Base-by-base conservation (phyloP, 1,140 invertebrate genomes). In the Arion vulgaris region DNA sequence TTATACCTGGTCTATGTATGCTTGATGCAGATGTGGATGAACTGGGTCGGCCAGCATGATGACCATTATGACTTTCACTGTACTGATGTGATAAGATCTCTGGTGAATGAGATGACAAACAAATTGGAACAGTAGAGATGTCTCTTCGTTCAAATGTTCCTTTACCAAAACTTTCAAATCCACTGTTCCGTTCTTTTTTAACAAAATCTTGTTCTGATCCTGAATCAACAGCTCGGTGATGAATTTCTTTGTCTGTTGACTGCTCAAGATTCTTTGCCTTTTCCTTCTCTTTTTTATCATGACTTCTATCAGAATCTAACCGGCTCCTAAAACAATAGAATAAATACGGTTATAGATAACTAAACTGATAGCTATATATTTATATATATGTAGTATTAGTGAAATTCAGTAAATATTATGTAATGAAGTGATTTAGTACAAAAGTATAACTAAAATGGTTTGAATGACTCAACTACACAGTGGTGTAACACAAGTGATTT, bases 91-190 rank as follows among this genome's bases (percentile, higher is more conserved):
- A n/a, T 5, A 62, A 13, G 4, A 62, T 15, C 57, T 62, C 57
- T n/a, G 57, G 57, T n/a, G 57, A 62, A n/a, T 62, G 57, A 5
- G 57, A 62, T 62, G 57, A n/a, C 57, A 62, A 62, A 62, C 57
- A 19, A 23, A 62, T n/a, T 5, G 57, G 13, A 5, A 62, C 57
- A 62, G 57, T 15, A 62, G 57, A 5, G 13, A n/a, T 62, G 57
- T 62, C 26, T n/a, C 26, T 62, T 62, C 57, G 13, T n/a, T n/a
- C 57, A 5, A 62, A 62, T 15, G 4, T 62, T 13, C n/a, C n/a
- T n/a, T n/a, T n/a, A n/a, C 57, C 57, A 62, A 62, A 62, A 62
- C 57, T 23, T 62, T 62, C 57, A 5, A 23, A 62, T 9, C 26
- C 26, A n/a, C 26, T 62, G 57, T 62, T 62, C 57, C 26, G 15